Conservation (phyloP, 1,140 invertebrate species). For the Drosophila mojavensis region DNA sequence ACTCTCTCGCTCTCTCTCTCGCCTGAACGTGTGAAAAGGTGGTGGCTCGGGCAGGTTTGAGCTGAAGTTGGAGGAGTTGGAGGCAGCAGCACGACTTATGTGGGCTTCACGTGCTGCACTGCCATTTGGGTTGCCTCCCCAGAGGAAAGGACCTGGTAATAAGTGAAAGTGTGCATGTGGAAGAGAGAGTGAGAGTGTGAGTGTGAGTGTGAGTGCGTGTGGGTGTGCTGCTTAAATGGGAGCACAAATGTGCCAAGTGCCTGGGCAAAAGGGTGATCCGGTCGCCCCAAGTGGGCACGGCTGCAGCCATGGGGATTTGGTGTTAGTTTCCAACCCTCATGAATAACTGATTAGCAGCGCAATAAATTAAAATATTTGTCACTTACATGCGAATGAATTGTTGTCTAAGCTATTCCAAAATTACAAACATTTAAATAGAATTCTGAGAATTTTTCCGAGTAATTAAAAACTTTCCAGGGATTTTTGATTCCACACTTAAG, state of each 20-base stretch:
- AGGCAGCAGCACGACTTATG: conserved; percentile 13
- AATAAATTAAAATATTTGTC: conserved; percentile 76
- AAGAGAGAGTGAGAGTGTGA: conserved; percentile 20
- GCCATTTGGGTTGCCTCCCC: conserved; percentile 65
- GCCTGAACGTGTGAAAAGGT: neutral
- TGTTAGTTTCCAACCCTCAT: conserved; percentile 64
- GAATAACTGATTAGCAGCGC: conserved; percentile 75
- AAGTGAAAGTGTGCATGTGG: conserved; percentile 66
- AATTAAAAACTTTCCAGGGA: conserved; percentile 19
- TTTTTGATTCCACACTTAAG: too few relatives aligned
- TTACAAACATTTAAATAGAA: conserved; percentile 10
- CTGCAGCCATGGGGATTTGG: conserved; percentile 30
- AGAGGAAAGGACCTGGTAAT: conserved; percentile 51
- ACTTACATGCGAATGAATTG: conserved; percentile 39
- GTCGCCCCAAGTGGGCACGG: neutral
- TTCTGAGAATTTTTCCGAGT: conserved; percentile 13
- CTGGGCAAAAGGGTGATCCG: conserved; percentile 34
- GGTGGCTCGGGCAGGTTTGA: conserved; percentile 8
- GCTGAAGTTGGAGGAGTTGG: neutral
- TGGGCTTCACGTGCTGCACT: conserved; percentile 54
- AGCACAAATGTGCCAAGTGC: conserved; percentile 47
- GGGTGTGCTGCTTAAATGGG: conserved; percentile 33
- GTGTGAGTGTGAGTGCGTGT: conserved; percentile 10
- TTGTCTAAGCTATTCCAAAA: conserved; percentile 47
- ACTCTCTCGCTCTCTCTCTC: neutral